phyloP scores from a whole-genome alignment of 2,113 vertebrate genomes.

The Melanerpes aurifrons region DNA sequence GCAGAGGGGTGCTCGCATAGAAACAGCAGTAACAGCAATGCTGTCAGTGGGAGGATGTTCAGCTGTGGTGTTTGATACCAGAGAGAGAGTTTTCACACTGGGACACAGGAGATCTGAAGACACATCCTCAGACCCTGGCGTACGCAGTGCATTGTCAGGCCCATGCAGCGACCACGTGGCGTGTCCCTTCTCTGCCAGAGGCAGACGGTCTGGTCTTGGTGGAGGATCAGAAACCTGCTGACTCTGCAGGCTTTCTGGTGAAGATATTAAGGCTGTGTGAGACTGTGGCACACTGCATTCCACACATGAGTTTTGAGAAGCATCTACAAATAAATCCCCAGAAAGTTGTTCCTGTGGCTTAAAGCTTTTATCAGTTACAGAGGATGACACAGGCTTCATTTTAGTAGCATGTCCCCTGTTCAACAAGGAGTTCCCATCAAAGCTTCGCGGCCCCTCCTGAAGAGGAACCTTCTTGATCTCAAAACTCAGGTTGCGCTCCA shows the following conservation, averaged over 20 bases:
- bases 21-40: slow-evolving; percentile 43
- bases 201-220: slow-evolving; percentile 87
- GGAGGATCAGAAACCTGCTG: slow-evolving; percentile 67
- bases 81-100: slow-evolving; percentile 58
- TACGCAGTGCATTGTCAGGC: slow-evolving; percentile 68
- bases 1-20: slow-evolving; percentile 85
- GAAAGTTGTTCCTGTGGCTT: slow-evolving; percentile 78
- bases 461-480: slow-evolving; percentile 96
- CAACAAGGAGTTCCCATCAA: slow-evolving; percentile 85
- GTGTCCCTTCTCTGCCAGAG: slow-evolving; percentile 84
- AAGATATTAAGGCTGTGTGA: slow-evolving; percentile 48
- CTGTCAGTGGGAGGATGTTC: slow-evolving; percentile 33
- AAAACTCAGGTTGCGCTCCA: slow-evolving; percentile 92
- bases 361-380: slow-evolving; percentile 67
- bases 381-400: slow-evolving; percentile 76
- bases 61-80: slow-evolving; percentile 55
- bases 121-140: slow-evolving; percentile 15
- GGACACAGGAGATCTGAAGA: slow-evolving; percentile 59
- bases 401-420: slow-evolving; percentile 90
- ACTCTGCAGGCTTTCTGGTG: slow-evolving; percentile 50
- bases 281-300: slow-evolving; percentile 65
- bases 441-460: slow-evolving; percentile 93
- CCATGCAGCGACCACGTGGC: slow-evolving; percentile 76
- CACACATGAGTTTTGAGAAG: slow-evolving; percentile 69
- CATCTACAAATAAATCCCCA: slow-evolving; percentile 79